Base-by-base conservation (phyloP, 2,888 invertebrate species). In the Conistra vaccinii region DNA sequence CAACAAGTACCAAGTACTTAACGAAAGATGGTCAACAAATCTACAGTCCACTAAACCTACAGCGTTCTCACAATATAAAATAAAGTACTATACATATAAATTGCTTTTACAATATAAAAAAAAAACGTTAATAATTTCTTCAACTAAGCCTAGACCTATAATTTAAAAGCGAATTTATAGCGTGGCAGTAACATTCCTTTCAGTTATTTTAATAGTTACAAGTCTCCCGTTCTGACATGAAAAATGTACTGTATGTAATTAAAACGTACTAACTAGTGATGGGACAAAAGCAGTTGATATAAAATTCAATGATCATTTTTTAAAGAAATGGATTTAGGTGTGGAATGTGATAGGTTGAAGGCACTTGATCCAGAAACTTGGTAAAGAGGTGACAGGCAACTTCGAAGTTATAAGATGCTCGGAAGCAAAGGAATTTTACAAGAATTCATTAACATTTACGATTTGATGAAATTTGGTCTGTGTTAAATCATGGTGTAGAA, bases 101-200 rank as follows among this genome's bases (percentile, higher is more conserved):
- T 45, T 42, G 42, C 7, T 42, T 45, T 20, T 61, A 48, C 17
- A 32, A 55, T 61, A 2, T 35, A 51, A 9, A 17, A 10, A 51
- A n/a, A 42, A 26, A 57, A 69, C 12, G 23, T 48, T 53, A 39
- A 67, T 63, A 53, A 67, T 63, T 76, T 83, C 45, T 67, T 76
- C 23, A 57, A 67, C n/a, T 26, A 67, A 32, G 26, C 14, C 32
- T 29, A 14, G 7, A 32, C 17, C 35, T 63, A 58, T 67, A 67
- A 80, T 71, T 70, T 82, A 20, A 75, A 60, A 60, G 6, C 4
- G 5, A 76, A 83, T 66, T 68, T 60, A 60, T 77, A 71, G 39
- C 39, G 23, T n/a, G 55, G 55, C 55, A 26, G 62, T 63, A 20
- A 68, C 23, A 77, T 80, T 73, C 55, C 45, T 39, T 80, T 66